phyloP scores from a whole-genome alignment of 2,113 vertebrate genomes.

The Apodemus speciosus region DNA sequence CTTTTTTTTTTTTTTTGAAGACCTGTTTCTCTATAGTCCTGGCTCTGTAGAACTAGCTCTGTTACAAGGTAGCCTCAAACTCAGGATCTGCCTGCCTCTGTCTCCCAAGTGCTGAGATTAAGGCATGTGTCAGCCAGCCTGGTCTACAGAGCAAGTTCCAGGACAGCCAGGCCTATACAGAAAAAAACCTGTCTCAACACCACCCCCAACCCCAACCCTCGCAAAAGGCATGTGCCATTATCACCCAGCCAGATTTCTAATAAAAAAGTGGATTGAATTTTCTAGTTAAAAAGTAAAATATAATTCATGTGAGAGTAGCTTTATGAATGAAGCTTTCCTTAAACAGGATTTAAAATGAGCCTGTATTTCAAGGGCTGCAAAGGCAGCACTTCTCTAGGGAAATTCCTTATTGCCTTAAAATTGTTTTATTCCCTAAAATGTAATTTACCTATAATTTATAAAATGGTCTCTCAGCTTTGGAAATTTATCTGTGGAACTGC shows the following conservation, averaged over 20 bases:
- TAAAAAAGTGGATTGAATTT: conserved; percentile 27
- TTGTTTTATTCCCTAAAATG: conserved; percentile 24
- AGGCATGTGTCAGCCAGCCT: not conserved
- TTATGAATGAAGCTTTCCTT: conserved; percentile 16
- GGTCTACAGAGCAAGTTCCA: not conserved
- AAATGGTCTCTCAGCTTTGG: conserved; percentile 9
- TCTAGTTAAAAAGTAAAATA: conserved; percentile 37
- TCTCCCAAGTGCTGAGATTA: not conserved
- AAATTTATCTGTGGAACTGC: conserved; percentile 33
- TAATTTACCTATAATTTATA: conserved; percentile 16
- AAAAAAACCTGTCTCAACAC: not conserved
- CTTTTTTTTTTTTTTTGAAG: no score
- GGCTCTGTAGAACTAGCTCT: not conserved
- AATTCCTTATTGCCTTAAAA: conserved; percentile 35
- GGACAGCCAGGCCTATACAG: not conserved
- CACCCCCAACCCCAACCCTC: not conserved
- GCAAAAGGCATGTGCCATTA: not conserved
- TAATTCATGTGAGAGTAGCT: conserved; percentile 30
- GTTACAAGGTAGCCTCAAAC: not conserved
- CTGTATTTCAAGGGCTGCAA: conserved; percentile 14
- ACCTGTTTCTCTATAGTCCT: not conserved
- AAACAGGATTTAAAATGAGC: not conserved
- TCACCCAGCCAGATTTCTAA: not conserved
- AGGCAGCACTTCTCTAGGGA: conserved; percentile 41
- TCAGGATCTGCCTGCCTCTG: not conserved